Conservation (phyloP, 2,113 vertebrate genomes). For the Tragelaphus imberbis region DNA sequence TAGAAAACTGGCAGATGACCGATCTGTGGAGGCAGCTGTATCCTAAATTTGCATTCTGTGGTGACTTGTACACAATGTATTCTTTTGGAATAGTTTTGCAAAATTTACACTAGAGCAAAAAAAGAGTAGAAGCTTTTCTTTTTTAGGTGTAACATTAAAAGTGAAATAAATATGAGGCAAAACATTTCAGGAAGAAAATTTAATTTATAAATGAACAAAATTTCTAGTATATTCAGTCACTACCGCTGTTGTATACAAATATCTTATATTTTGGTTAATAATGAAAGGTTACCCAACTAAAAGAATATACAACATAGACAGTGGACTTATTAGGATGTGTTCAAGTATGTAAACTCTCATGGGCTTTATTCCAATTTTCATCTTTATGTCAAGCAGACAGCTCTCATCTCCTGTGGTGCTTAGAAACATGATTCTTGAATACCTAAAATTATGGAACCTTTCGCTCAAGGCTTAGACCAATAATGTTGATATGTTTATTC, state of each 20-base stretch:
- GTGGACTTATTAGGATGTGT: neutral
- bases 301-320: slow-evolving; percentile 33
- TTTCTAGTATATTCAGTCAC: slow-evolving; percentile 81
- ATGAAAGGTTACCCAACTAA: slow-evolving; percentile 89
- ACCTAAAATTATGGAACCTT: neutral
- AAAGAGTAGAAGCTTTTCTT: slow-evolving; percentile 69
- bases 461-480: neutral
- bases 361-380: neutral
- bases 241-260: slow-evolving; percentile 80
- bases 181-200: slow-evolving; percentile 70
- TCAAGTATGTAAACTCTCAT: neutral
- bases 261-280: slow-evolving; percentile 85
- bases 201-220: slow-evolving; percentile 82
- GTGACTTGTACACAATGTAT: slow-evolving; percentile 82
- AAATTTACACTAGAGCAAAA: slow-evolving; percentile 74
- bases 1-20: slow-evolving; percentile 49
- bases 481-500: neutral
- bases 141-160: neutral
- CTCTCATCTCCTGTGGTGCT: neutral
- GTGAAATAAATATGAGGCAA: neutral
- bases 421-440: neutral
- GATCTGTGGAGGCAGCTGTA: slow-evolving; percentile 68
- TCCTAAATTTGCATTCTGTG: slow-evolving; percentile 81
- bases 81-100: slow-evolving; percentile 83
- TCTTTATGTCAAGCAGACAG: neutral